Evolutionary conservation across 2,113 vertebrate genomes (phyloP).

Genomic region (Alaudala cheleensis): DNA sequence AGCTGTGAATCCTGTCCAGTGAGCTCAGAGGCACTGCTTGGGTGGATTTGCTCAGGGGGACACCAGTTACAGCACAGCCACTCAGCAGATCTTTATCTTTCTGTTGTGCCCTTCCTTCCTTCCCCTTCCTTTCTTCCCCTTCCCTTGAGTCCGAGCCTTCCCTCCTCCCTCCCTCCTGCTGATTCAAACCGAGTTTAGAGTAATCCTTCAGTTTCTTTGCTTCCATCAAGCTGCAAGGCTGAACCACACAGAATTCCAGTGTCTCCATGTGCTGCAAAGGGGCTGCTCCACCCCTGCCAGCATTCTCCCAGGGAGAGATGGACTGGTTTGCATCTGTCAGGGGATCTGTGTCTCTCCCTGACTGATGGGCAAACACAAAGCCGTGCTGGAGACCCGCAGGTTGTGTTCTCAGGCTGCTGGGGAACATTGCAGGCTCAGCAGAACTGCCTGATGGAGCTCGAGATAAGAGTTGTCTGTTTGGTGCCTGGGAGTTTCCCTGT

Average conservation of each 20-base stretch:
- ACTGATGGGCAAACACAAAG: neutral
- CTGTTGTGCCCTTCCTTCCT: neutral
- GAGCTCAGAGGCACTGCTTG: neutral
- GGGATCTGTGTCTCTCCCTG: neutral
- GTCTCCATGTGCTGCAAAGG: neutral
- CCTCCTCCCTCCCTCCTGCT: neutral
- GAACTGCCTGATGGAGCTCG: neutral
- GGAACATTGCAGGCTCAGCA: neutral
- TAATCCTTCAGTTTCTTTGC: neutral
- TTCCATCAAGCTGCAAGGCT: neutral
- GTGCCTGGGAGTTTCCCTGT: neutral
- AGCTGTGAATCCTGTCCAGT: neutral
- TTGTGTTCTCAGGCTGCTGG: neutral
- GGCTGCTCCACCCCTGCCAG: accelerated
- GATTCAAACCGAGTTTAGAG: neutral
- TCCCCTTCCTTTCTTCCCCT: neutral
- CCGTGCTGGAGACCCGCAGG: accelerated
- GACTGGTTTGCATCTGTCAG: neutral
- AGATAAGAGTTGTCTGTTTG: neutral
- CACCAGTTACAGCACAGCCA: neutral
- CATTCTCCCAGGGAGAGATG: neutral
- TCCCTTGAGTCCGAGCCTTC: no score
- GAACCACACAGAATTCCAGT: neutral
- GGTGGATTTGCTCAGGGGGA: neutral
- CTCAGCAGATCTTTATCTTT: neutral